Evolutionary conservation across 35 echinoderm and acorn worm species (phyloP).

Genomic region (Ophiothrix spiculata): DNA sequence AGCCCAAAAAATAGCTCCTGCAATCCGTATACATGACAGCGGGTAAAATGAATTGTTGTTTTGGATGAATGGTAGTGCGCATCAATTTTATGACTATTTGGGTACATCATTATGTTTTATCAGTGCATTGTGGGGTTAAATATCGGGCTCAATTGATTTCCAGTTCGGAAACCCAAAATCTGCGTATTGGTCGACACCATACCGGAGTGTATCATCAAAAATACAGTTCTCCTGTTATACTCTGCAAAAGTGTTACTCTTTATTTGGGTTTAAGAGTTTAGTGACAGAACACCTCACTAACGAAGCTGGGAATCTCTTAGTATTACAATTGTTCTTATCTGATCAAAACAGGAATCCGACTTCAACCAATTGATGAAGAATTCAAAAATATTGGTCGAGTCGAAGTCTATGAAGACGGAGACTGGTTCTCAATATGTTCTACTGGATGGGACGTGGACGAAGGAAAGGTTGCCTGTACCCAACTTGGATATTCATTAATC

Average conservation of each 20-base stretch:
- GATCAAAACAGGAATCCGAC: neutral
- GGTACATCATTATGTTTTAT: too few relatives aligned
- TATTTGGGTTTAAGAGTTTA: neutral
- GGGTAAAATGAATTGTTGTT: too few relatives aligned
- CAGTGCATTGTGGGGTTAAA: too few relatives aligned
- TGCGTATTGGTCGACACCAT: too few relatives aligned
- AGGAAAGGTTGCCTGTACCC: neutral
- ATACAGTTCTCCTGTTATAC: too few relatives aligned
- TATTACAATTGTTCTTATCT: neutral
- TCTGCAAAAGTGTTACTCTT: neutral
- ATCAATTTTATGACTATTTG: too few relatives aligned
- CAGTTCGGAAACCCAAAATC: too few relatives aligned
- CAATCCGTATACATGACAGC: too few relatives aligned
- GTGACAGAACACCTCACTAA: neutral
- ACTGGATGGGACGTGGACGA: neutral
- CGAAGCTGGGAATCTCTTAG: neutral
- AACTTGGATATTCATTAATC: neutral
- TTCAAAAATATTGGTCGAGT: neutral
- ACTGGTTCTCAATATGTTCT: neutral
- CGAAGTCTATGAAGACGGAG: constrained; percentile 7
- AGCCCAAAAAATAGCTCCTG: too few relatives aligned
- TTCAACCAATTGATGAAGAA: neutral
- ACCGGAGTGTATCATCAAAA: too few relatives aligned
- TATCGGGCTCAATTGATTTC: too few relatives aligned
- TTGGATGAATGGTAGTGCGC: too few relatives aligned